These are phyloP conservation scores for Cottus gobio DNA, from an alignment of 2,113 vertebrate species.

Conservation along the genomic window DNA sequence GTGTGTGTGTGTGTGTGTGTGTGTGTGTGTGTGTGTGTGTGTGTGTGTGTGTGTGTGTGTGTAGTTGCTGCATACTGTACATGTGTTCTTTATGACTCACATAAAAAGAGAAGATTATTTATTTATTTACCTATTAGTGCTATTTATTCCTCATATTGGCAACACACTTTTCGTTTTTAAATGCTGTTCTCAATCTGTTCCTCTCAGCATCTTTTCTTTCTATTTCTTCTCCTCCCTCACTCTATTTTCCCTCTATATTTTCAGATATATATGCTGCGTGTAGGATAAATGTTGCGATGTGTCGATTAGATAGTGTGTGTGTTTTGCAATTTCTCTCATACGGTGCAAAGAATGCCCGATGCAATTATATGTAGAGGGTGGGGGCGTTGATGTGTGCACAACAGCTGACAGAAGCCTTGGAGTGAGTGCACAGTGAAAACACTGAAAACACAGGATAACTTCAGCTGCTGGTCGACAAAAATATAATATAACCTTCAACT, in stretches of 20 bases:
- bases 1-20: constrained; percentile 21
- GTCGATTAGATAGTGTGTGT: neutral
- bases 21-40: constrained; percentile 27
- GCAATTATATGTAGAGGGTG: neutral
- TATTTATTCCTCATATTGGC: constrained; percentile 25
- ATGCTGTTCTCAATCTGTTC: neutral
- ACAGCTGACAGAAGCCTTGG: neutral
- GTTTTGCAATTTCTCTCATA: neutral
- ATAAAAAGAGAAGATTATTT: constrained; percentile 5
- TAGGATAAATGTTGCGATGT: neutral
- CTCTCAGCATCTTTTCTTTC: neutral
- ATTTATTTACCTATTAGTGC: constrained; percentile 24
- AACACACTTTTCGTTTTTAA: constrained; percentile 9
- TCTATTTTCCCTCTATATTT: no score
- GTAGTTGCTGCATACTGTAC: constrained; percentile 18
- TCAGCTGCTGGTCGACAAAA: neutral
- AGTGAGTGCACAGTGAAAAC: constrained; percentile 1
- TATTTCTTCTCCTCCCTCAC: constrained; percentile 1
- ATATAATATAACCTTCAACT: neutral
- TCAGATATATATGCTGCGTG: constrained; percentile 12
- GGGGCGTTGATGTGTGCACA: constrained; percentile 8
- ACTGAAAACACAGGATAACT: constrained; percentile 8
- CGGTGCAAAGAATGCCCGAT: constrained; percentile 1
- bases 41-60: constrained; percentile 9
- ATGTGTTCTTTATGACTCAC: constrained; percentile 45